Conservation (phyloP, 2,888 invertebrate species). For the Megaustenia siamemsis region DNA sequence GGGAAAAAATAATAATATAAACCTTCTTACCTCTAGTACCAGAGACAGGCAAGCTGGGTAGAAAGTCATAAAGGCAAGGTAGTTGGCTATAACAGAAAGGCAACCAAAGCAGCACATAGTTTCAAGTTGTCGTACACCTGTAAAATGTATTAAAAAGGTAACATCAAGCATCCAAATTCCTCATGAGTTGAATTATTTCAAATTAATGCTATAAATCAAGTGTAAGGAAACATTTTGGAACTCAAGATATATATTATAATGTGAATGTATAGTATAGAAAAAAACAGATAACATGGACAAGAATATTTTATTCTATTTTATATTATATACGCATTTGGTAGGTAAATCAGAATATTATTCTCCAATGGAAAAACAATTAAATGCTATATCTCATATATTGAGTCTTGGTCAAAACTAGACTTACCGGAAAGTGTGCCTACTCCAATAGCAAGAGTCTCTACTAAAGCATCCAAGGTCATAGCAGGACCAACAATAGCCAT, state of each 20-base stretch:
- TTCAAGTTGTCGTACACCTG: slow-evolving; percentile 91
- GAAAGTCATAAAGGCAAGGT: slow-evolving; percentile 95
- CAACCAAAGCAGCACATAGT: slow-evolving; percentile 95
- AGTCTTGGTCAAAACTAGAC: neutral
- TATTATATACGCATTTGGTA: no score
- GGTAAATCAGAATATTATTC: neutral
- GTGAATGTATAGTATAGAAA: no score
- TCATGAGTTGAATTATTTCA: neutral
- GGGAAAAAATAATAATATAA: no score
- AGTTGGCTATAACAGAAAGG: slow-evolving; percentile 94
- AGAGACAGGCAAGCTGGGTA: slow-evolving; percentile 95
- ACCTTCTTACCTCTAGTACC: slow-evolving; percentile 91
- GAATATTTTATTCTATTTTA: no score
- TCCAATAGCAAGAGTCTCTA: slow-evolving; percentile 93
- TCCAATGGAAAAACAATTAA: neutral
- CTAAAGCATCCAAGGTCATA: slow-evolving; percentile 93
- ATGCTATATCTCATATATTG: neutral
- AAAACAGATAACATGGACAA: no score
- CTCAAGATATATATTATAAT: no score
- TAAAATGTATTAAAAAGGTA: neutral
- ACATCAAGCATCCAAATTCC: neutral
- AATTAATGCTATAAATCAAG: no score
- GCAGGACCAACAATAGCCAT: slow-evolving; percentile 93
- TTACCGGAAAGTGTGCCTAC: slow-evolving; percentile 93
- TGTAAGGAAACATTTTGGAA: no score